Evolutionary conservation across 2,113 vertebrate species (phyloP).

Genomic region (Xiphophorus hellerii): DNA sequence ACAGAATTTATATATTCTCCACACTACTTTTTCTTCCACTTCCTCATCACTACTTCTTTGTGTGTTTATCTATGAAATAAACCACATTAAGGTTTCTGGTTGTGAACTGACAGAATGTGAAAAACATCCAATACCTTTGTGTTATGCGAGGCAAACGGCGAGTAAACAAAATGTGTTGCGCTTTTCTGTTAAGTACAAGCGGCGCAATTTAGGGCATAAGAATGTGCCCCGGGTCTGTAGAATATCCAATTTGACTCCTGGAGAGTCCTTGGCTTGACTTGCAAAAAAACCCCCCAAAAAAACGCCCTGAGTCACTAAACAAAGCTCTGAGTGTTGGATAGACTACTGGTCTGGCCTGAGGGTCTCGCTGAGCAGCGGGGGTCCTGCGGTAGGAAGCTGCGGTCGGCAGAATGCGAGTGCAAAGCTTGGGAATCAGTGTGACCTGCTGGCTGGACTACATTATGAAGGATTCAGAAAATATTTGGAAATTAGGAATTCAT

Average conservation of each 20-base stretch:
- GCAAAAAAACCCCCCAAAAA: conserved; percentile 1
- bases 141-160: background rate
- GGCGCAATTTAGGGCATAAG: conserved; percentile 37
- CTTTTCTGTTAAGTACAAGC: conserved; percentile 38
- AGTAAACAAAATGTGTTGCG: conserved; percentile 12
- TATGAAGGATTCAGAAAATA: conserved; percentile 58
- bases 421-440: conserved; percentile 60
- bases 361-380: conserved; percentile 42
- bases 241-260: conserved; percentile 54
- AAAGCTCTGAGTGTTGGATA: conserved; percentile 56
- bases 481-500: conserved; percentile 62
- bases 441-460: conserved; percentile 46
- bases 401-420: conserved; percentile 51
- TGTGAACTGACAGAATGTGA: background rate
- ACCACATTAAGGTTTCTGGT: background rate
- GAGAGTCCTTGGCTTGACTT: conserved; percentile 47
- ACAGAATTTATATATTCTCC: too few species aligned
- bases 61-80: background rate
- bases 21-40: background rate
- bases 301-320: conserved; percentile 57
- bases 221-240: conserved; percentile 31
- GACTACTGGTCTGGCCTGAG: conserved; percentile 60
- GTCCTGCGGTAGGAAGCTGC: conserved; percentile 66
- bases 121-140: background rate
- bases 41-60: background rate